Base-by-base conservation (phyloP, 1,140 invertebrate species). In the Calycopis cecrops region DNA sequence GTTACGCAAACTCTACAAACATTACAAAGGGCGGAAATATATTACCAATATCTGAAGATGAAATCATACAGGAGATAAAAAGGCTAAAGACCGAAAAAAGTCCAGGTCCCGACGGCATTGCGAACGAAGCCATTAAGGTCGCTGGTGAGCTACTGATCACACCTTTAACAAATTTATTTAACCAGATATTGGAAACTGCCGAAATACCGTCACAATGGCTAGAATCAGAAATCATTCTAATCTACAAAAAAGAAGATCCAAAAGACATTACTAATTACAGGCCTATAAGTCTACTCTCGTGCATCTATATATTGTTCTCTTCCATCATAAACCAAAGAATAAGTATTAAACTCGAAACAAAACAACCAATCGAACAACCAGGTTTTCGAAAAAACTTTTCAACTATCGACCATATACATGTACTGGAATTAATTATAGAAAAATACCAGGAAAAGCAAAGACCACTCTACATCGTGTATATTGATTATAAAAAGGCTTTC, bases 91-190 rank as follows among this genome's bases (percentile, higher is more conserved):
- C n/a, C n/a, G n/a, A n/a, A n/a, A n/a, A n/a, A n/a, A n/a, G n/a
- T n/a, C n/a, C n/a, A 44, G 40, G 44, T 11, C 16, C 44, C 7
- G 44, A 48, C 16, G 1, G 16, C 17, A 48, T 48, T 18, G 11
- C 14, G 10, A 48, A 48, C 9, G 44, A 48, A 48, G 17, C 44
- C 16, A 18, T 48, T 10, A 48, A 48, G 17, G 14, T 48, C 3
- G 44, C 16, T 4, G 11, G 21, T 4, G 44, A 0, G 16, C 7
- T 48, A 3, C 16, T 48, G 16, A 10, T 9, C 9, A 12, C 7
- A 48, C 44, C 44, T 4, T 48, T 48, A 21, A 18, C 44, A 48
- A 10, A 48, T 48, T 18, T 48, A 18, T 48, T 48, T 18, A 48
- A 48, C 16, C 44, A 48, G 11, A 48, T 48, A 9, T 18, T 48